Conservation (phyloP, 2,888 invertebrate species). For the Drosophila barbarae region DNA sequence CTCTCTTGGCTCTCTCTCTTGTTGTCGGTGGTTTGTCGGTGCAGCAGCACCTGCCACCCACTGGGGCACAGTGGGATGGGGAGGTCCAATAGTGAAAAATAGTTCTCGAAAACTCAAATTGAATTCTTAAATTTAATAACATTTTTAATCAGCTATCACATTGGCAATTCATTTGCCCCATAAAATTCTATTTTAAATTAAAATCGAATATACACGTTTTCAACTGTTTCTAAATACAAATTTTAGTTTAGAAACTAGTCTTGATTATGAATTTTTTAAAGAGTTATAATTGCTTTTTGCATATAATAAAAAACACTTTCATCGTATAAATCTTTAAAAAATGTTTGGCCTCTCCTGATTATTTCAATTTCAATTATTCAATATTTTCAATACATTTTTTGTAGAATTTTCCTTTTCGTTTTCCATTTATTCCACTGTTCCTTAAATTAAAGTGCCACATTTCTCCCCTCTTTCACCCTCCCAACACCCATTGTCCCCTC, state of each 20-base stretch:
- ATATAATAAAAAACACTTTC: no score
- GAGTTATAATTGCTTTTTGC: no score
- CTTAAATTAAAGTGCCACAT: neutral
- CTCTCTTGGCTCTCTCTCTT: slow-evolving; percentile 23
- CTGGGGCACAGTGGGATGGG: neutral
- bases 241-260: no score
- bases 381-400: neutral
- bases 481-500: neutral
- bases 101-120: neutral
- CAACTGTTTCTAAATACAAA: no score
- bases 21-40: neutral
- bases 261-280: no score
- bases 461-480: neutral
- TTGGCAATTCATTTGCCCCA: no score
- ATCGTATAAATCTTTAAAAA: no score
- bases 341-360: no score
- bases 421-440: neutral
- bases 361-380: no score
- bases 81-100: neutral
- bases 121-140: neutral
- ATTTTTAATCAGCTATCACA: no score
- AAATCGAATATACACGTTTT: no score
- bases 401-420: neutral
- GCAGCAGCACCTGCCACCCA: slow-evolving; percentile 9
- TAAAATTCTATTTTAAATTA: no score